phyloP scores from a whole-genome alignment of 1,140 invertebrate species.

The Orius insidiosus region DNA sequence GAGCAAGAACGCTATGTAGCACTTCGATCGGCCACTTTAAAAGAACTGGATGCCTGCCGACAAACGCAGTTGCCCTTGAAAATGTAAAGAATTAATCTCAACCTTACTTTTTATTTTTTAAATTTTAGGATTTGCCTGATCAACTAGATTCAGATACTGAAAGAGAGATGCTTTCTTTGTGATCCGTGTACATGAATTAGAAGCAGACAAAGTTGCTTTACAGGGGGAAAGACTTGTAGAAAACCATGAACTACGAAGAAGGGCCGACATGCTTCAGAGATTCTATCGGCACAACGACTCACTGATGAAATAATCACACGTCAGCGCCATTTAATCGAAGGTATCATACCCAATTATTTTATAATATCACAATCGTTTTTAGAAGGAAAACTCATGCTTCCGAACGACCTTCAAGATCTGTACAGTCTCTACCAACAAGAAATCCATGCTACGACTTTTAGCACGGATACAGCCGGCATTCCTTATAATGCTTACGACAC shows the following conservation, averaged over 20 bases:
- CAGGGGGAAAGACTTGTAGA: slow-evolving; percentile 69
- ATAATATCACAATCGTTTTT: slow-evolving; percentile 13
- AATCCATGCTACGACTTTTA: slow-evolving; percentile 57
- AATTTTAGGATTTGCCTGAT: slow-evolving; percentile 59
- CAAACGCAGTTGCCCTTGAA: slow-evolving; percentile 57
- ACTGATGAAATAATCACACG: slow-evolving; percentile 83
- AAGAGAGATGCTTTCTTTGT: slow-evolving; percentile 64
- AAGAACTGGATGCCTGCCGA: slow-evolving; percentile 57
- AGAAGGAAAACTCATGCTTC: slow-evolving; percentile 48
- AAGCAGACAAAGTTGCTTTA: slow-evolving; percentile 79
- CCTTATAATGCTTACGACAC: slow-evolving; percentile 25
- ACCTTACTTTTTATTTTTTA: neutral
- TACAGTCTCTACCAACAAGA: slow-evolving; percentile 74
- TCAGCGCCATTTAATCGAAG: slow-evolving; percentile 72
- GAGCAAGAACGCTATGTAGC: slow-evolving; percentile 66
- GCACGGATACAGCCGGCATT: slow-evolving; percentile 29
- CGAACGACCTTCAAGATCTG: slow-evolving; percentile 63
- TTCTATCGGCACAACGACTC: slow-evolving; percentile 62
- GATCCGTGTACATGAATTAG: slow-evolving; percentile 74
- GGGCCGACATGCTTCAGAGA: slow-evolving; percentile 66
- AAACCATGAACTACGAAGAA: slow-evolving; percentile 64
- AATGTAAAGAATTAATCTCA: slow-evolving; percentile 39
- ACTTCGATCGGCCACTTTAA: slow-evolving; percentile 53
- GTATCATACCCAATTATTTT: slow-evolving; percentile 26
- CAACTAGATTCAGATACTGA: slow-evolving; percentile 71